Evolutionary conservation across 1,140 invertebrate genomes (phyloP), one percentile per base, ranked within the genome.

Genomic region (Bombus confusus): DNA sequence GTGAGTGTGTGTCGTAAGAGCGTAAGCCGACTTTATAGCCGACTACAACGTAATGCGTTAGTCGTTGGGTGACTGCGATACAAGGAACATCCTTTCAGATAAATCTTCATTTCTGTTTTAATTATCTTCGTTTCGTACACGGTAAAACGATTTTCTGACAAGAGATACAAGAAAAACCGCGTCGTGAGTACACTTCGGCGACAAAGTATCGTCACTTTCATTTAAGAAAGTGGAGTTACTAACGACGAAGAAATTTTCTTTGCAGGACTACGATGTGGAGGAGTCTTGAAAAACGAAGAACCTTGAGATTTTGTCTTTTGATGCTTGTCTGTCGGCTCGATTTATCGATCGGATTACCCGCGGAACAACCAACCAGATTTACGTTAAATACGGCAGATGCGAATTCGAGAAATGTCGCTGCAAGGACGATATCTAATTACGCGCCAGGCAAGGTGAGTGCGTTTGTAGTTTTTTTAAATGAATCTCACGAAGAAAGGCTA

Each of bases 361-460:
- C 83, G 15, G 88, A 93, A 47, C 86, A 92, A 68, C 90, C 92
- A 9, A 93, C 85, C 2, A 94, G 90, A 90, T 89, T 94, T 62
- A 77, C 73, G 28, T 34, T 94, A n/a, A 88, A 71, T 39, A 88
- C 76, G 25, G 57, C n/a, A 22, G 39, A 76, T 47, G 83, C 83
- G 79, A 83, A 79, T 47, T n/a, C 71, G 8, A 79, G 83, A 68
- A 80, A 64, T 13, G 37, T 28, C 0, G 80, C 10, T 28, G 6
- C 47, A 52, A 52, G 18, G 1, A 57, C 82, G 25, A 76, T 90
- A 22, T 90, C 92, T 31, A 92, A 66, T 71, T 83, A 93, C 39
- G 90, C 93, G 47, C 90, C 87, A 86, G 90, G 88, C 72, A 81
- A 92, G 89, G 94, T 95, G 92, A 90, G 88, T 75, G 18, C 22